Evolutionary conservation across 2,797 vertebrate genomes (phyloP).

Genomic region (Siniperca obscura): DNA sequence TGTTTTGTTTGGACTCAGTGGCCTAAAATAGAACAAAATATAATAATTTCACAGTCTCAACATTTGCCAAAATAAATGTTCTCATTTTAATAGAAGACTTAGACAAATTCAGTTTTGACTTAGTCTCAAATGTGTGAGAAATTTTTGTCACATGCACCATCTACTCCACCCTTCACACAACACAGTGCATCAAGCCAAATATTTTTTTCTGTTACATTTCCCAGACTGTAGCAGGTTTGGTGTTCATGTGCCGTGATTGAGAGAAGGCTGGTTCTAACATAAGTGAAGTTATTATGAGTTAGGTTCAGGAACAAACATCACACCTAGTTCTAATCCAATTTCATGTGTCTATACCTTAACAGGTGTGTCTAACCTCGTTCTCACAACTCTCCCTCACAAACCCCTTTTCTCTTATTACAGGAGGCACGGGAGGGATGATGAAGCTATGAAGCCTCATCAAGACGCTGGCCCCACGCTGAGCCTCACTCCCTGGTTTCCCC

Average conservation of each 20-base stretch:
- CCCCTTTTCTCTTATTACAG: neutral
- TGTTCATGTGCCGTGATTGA: neutral
- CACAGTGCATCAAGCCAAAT: neutral
- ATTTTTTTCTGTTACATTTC: neutral
- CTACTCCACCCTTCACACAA: neutral
- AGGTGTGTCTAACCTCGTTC: neutral
- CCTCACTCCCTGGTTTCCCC: neutral
- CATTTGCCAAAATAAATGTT: neutral
- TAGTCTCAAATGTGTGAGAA: neutral
- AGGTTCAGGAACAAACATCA: too few relatives aligned
- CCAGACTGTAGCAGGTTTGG: neutral
- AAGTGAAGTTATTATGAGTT: too few relatives aligned
- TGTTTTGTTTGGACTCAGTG: slow-evolving; percentile 79
- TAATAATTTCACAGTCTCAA: neutral
- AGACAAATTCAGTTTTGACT: neutral
- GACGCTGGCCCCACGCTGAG: neutral
- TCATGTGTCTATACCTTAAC: neutral
- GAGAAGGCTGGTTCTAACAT: too few relatives aligned
- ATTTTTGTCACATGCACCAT: neutral
- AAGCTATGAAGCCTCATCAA: neutral
- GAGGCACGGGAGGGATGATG: neutral
- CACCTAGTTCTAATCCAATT: too few relatives aligned
- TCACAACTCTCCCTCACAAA: neutral
- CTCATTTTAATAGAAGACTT: neutral
- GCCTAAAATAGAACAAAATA: slow-evolving; percentile 82